These are phyloP conservation scores for Excalfactoria chinensis DNA, from an alignment of 2,113 vertebrate species.

Conservation along the genomic window DNA sequence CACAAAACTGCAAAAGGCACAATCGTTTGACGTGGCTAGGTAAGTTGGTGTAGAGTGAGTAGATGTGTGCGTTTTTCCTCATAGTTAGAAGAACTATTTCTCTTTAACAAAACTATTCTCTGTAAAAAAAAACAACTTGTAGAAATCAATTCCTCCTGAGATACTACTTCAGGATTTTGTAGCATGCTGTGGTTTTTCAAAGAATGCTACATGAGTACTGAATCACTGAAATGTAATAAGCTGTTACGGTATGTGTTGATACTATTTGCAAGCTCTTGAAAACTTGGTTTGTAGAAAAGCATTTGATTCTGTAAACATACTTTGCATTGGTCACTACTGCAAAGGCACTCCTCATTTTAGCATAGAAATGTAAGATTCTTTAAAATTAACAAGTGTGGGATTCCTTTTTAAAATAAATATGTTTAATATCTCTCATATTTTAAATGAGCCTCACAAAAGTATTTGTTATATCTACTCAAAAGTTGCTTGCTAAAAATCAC, in stretches of 20 bases:
- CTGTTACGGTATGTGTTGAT: not conserved
- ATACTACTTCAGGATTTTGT: not conserved
- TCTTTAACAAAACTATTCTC: fast-evolving
- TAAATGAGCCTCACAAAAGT: not conserved
- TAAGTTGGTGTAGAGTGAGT: slow-evolving; percentile 68
- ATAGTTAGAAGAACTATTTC: not conserved
- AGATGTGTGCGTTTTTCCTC: not conserved
- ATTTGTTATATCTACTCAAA: not conserved
- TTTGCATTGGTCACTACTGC: not conserved
- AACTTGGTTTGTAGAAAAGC: not conserved
- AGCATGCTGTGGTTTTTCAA: not conserved
- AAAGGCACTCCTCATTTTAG: not conserved
- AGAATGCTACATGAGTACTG: not conserved
- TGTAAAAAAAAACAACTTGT: not conserved
- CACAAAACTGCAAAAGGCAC: slow-evolving; percentile 91
- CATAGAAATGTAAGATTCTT: not conserved
- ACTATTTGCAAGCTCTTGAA: not conserved
- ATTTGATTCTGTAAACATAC: slow-evolving; percentile 8
- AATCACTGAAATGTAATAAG: not conserved
- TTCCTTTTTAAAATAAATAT: not conserved
- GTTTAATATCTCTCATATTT: not conserved
- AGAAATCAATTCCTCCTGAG: not conserved
- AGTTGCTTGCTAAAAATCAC: not conserved
- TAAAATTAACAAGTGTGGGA: slow-evolving; percentile 2
- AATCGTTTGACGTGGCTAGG: slow-evolving; percentile 92